A percentile compares a stretch with the other conserved stretches of the same genome.
Evolutionary conservation across 64 coral and sea anemone genomes (phyloP).

Genomic region (Dendrophyllia cribrosa): DNA sequence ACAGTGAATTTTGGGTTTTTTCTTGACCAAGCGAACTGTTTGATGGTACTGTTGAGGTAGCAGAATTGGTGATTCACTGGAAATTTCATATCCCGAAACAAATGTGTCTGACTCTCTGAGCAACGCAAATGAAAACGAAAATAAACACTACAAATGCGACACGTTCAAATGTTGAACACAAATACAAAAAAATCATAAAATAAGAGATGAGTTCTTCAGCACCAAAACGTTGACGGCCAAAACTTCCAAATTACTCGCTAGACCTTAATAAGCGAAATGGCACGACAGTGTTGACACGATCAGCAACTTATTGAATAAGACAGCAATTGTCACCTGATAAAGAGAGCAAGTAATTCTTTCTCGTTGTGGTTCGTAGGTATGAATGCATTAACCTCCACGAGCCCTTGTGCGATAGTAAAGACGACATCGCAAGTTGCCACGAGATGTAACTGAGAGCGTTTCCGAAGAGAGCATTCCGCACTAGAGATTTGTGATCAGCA

Average conservation of each 20-base stretch:
- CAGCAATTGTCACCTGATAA: slow-evolving; percentile 21
- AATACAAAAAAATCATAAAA: too few species aligned
- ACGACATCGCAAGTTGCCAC: not conserved
- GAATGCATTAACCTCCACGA: not conserved
- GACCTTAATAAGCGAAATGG: not conserved
- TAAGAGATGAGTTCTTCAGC: not conserved
- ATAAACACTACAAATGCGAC: too few species aligned
- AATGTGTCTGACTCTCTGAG: too few species aligned
- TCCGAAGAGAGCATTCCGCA: not conserved
- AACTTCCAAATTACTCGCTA: not conserved
- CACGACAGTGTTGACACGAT: not conserved
- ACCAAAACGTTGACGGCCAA: not conserved
- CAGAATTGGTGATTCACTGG: too few species aligned
- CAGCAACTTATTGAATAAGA: not conserved
- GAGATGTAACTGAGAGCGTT: not conserved
- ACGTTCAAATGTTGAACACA: too few species aligned
- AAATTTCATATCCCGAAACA: too few species aligned
- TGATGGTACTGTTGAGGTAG: not conserved
- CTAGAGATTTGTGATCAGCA: not conserved
- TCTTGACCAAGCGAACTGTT: not conserved
- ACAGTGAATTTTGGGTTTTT: not conserved
- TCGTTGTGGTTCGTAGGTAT: not conserved
- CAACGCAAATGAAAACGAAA: too few species aligned
- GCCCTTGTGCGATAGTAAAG: not conserved
- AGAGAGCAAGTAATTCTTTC: not conserved